Evolutionary conservation across 1,140 invertebrate genomes (phyloP).

Genomic region (Tetragonula clypearis): DNA sequence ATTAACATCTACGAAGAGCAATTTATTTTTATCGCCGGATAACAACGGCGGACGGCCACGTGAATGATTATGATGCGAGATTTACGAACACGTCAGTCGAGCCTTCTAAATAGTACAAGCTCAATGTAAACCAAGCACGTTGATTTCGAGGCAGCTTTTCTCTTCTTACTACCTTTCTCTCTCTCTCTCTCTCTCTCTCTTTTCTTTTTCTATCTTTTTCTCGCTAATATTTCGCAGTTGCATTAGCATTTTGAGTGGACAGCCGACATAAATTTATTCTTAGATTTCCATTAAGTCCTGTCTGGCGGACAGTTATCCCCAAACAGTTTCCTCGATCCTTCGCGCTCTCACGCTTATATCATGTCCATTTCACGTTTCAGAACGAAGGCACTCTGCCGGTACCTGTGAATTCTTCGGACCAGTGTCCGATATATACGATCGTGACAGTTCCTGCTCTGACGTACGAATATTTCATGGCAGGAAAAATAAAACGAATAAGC

Average conservation of each 20-base stretch:
- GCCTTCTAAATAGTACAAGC: neutral
- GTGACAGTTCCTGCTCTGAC: too few relatives aligned
- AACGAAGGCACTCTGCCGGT: neutral
- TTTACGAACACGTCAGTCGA: neutral
- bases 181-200: neutral
- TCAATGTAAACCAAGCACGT: neutral
- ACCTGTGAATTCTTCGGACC: slow-evolving; percentile 3
- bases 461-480: neutral
- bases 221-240: slow-evolving; percentile 6
- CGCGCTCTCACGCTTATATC: slow-evolving; percentile 17
- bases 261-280: slow-evolving; percentile 44
- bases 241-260: slow-evolving; percentile 41
- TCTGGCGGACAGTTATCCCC: slow-evolving; percentile 10
- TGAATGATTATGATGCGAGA: neutral
- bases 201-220: neutral
- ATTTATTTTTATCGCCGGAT: slow-evolving; percentile 42
- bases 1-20: slow-evolving; percentile 19
- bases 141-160: neutral
- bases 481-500: neutral
- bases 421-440: neutral
- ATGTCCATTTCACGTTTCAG: neutral
- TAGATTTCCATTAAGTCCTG: slow-evolving; percentile 29
- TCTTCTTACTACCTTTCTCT: neutral
- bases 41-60: neutral
- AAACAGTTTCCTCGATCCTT: slow-evolving; percentile 25